Conservation (phyloP, 23 tunicate species). For the Styela clava region DNA sequence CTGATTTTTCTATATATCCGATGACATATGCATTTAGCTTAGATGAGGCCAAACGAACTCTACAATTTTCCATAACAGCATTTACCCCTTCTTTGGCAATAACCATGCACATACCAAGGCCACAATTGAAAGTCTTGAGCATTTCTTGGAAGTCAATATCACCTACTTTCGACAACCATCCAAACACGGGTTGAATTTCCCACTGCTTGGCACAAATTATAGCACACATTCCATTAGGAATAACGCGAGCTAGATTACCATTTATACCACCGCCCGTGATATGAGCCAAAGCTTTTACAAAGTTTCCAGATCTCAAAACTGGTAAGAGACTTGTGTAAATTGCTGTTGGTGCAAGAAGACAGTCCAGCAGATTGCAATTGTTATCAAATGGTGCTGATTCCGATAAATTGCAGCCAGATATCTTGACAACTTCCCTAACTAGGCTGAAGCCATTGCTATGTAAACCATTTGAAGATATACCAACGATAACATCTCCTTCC, state of each 20-base stretch:
- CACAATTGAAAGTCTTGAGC: slow-evolving; percentile 82
- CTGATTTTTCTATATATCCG: slow-evolving; percentile 23
- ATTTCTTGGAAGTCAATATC: slow-evolving; percentile 56
- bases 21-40: slow-evolving; percentile 22
- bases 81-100: slow-evolving; percentile 19
- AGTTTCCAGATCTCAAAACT: slow-evolving; percentile 24
- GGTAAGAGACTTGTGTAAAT: slow-evolving; percentile 63
- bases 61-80: slow-evolving; percentile 38
- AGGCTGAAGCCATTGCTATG: slow-evolving; percentile 89
- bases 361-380: slow-evolving; percentile 25
- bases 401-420: slow-evolving; percentile 30
- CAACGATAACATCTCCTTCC: slow-evolving; percentile 56
- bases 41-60: neutral
- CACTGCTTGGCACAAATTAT: slow-evolving; percentile 45
- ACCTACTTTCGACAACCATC: slow-evolving; percentile 59
- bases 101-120: slow-evolving; percentile 69
- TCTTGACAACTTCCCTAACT: slow-evolving; percentile 54
- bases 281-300: slow-evolving; percentile 48
- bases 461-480: slow-evolving; percentile 61
- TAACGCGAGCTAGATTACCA: slow-evolving; percentile 66
- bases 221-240: slow-evolving; percentile 45
- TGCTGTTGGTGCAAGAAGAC: slow-evolving; percentile 64
- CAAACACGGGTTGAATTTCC: slow-evolving; percentile 56
- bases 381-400: slow-evolving; percentile 42
- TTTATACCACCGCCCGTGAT: slow-evolving; percentile 81